Evolutionary conservation across 1,140 invertebrate species (phyloP).

Genomic region (Drosophila parvula): DNA sequence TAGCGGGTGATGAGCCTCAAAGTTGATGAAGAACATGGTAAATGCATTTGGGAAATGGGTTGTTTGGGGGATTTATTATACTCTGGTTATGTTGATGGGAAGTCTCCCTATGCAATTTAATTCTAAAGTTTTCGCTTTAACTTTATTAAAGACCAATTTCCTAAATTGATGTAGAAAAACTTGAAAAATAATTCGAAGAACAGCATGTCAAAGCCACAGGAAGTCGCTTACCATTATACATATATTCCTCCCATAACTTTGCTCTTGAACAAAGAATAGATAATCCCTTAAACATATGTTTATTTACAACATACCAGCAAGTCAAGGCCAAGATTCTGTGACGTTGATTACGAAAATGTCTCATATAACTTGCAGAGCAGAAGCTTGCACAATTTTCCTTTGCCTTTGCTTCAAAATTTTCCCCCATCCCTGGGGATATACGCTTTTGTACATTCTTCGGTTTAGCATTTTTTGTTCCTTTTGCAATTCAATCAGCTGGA

Average conservation of each 20-base stretch:
- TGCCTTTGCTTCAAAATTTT: constrained; percentile 6
- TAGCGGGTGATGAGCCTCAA: constrained; percentile 41
- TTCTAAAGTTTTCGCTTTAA: no score
- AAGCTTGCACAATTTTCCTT: constrained; percentile 48
- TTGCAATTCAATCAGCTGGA: constrained; percentile 74
- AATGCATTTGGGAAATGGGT: constrained; percentile 13
- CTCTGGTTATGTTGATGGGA: not conserved
- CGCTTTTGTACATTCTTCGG: not conserved
- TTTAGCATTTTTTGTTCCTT: constrained; percentile 30
- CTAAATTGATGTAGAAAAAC: no score
- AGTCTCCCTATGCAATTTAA: not conserved
- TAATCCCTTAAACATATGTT: not conserved
- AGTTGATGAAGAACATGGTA: constrained; percentile 10
- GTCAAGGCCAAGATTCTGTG: constrained; percentile 17
- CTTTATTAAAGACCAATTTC: not conserved
- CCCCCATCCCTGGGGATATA: not conserved
- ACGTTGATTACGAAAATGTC: constrained; percentile 59
- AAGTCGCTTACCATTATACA: not conserved
- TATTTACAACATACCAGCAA: not conserved
- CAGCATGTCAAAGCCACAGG: not conserved
- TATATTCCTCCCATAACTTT: not conserved
- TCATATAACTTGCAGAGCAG: constrained; percentile 39
- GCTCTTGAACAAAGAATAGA: not conserved
- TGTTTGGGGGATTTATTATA: not conserved
- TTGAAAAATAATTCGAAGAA: not conserved